Evolutionary conservation across 2,797 vertebrate genomes (phyloP), one percentile per base, ranked within the genome.

Genomic region (Aotus griseimembra): DNA sequence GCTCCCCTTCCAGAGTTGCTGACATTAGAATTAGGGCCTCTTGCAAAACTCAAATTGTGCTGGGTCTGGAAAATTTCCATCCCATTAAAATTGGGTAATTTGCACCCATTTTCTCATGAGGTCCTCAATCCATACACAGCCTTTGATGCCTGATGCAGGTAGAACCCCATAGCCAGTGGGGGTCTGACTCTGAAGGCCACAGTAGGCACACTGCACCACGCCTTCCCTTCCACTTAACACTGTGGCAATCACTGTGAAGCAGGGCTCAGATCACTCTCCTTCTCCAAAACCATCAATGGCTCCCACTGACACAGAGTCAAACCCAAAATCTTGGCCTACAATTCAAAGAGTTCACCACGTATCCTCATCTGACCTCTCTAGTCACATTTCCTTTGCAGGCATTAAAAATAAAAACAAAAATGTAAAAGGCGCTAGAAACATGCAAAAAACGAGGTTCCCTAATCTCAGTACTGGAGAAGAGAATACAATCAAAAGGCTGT

Each of bases 351-450:
- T 50, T 20, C 77, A 67, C 1, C 5, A 82, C 28, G 39, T 55
- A 24, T 67, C 48, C 64, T n/a, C 55, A 26, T 20, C 41, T n/a
- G 70, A 52, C 72, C 64, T 46, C 52, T 61, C 36, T 0, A 46
- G 15, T 7, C 46, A 48, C 4, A 87, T 44, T n/a, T 52, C 41
- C 44, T 77, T 24, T 24, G 12, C 39, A 44, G 10, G 12, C 14
- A 72, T 72, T 77, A 85, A 72, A 96, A 93, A 80, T 36, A 39
- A 83, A 89, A 92, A 39, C 64, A n/a, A 58, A 67, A 48, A 50
- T 5, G 28, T 2, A 28, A 83, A 72, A 72, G n/a, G 28, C 46
- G 30, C 22, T 15, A 5, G 20, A 52, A 55, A 67, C 72, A 12
- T 41, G 3, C 20, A 30, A 2, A 15, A 55, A 22, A 50, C 15